phyloP scores from a whole-genome alignment of 1,140 invertebrate species.

The Eriosoma lanigerum region DNA sequence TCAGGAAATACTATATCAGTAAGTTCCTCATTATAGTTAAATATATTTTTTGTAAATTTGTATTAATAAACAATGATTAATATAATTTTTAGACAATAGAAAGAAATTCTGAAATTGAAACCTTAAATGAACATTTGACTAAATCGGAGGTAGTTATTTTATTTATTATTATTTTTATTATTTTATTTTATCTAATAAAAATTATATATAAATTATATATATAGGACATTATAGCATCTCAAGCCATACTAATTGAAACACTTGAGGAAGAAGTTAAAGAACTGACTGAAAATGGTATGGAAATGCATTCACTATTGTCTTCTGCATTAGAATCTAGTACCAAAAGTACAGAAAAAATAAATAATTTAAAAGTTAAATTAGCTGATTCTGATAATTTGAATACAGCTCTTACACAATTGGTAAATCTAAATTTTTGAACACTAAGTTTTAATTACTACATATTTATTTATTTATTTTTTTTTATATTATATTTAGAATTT shows the following conservation, averaged over 20 bases:
- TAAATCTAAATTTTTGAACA: not conserved
- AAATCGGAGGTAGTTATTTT: slow-evolving; percentile 19
- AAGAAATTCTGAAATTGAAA: slow-evolving; percentile 29
- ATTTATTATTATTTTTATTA: not conserved
- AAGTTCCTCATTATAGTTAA: not conserved
- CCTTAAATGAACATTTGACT: slow-evolving; percentile 10
- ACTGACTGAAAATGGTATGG: slow-evolving; percentile 42
- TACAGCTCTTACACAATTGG: slow-evolving; percentile 22
- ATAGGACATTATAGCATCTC: slow-evolving; percentile 40
- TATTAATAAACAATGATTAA: not conserved
- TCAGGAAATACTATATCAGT: slow-evolving; percentile 2
- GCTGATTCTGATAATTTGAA: slow-evolving; percentile 29
- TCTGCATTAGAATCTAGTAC: slow-evolving; percentile 30
- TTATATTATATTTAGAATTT: slow-evolving; percentile 23
- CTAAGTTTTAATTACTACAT: no score
- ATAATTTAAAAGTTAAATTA: slow-evolving; percentile 6
- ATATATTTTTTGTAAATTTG: not conserved
- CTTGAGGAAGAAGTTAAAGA: slow-evolving; percentile 41
- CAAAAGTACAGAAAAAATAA: slow-evolving; percentile 13
- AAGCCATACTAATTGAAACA: slow-evolving; percentile 33
- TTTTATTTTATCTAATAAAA: not conserved
- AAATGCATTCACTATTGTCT: slow-evolving; percentile 32
- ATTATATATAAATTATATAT: not conserved
- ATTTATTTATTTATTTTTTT: not conserved
- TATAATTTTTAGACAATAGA: slow-evolving; percentile 20